Evolutionary conservation across 2,797 vertebrate species (phyloP), one percentile per base, ranked within the genome.

Genomic region (Myripristis murdjan): DNA sequence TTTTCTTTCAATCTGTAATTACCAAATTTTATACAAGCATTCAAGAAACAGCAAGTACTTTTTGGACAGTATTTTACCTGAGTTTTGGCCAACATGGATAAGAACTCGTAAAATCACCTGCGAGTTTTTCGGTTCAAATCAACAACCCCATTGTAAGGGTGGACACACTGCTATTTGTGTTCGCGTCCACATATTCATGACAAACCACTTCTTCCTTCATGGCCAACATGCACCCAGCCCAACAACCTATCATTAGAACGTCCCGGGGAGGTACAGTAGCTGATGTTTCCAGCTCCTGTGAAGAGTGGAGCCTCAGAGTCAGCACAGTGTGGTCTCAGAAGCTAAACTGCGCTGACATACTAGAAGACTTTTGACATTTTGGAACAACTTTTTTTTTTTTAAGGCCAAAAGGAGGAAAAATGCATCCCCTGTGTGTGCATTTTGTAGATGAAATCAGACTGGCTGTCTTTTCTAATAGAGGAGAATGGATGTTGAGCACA

Each of bases 231-330:
- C 61, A 78, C 39, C 52, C 81, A 75, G 48, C 33, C 35, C 47
- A 39, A 76, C 57, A 91, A 53, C 73, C 75, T 82, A 83, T 91
- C 81, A 87, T 91, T 87, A 89, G 72, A 60, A 16, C 23, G 51
- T 88, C 74, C 51, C 61, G 47, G 63, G 78, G 81, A 87, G 83
- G 78, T 35, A 35, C 33, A 35, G 33, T 66, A 47, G 80, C 77
- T 75, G 63, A 84, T 63, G 79, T 83, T 87, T 86, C 84, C 87
- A 89, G 67, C 66, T 66, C 69, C 62, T 39, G 10, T 79, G 62
- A 73, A 77, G 70, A 78, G 77, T 65, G 53, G 49, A 80, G 73
- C 54, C 47, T 33, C 70, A 71, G 56, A 86, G 74, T 82, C 69
- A 64, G 71, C 60, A 67, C 55, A 78, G 67, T 77, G 75, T 54